Percentiles rank a stretch among this genome's conserved stretches.
Conservation (phyloP, 1,140 invertebrate genomes). For the Gonatopus flavifemur region DNA sequence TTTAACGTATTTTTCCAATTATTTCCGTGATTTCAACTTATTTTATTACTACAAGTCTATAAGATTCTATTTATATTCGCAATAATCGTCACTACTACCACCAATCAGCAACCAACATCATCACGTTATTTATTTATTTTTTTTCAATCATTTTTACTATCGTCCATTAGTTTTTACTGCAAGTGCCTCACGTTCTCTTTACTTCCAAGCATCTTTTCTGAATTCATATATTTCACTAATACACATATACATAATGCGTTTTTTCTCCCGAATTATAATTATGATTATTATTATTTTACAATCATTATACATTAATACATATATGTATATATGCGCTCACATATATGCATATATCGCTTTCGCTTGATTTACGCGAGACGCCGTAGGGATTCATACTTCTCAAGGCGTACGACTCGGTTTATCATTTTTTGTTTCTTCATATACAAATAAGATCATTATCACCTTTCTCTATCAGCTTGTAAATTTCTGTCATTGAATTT, state of each 20-base stretch:
- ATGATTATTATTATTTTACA: no score
- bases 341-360: conserved; percentile 51
- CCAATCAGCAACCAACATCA: conserved; percentile 29
- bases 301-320: conserved; percentile 45
- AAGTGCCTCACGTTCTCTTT: conserved; percentile 42
- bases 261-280: no score
- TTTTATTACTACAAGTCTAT: conserved; percentile 40
- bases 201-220: conserved; percentile 52
- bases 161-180: no score
- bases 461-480: no score
- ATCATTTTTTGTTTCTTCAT: no score
- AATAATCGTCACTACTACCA: conserved; percentile 20
- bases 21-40: conserved; percentile 36
- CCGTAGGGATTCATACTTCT: conserved; percentile 39
- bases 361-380: conserved; percentile 53
- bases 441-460: no score
- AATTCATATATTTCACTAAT: conserved; percentile 48
- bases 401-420: conserved; percentile 17
- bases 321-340: no score
- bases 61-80: conserved; percentile 28
- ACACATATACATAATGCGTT: no score
- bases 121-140: conserved; percentile 40
- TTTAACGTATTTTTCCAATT: conserved; percentile 25
- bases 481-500: no score
- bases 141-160: no score